Evolutionary conservation across 1,140 invertebrate genomes (phyloP), one percentile per base, ranked within the genome.

Genomic region (Nephila pilipes): DNA sequence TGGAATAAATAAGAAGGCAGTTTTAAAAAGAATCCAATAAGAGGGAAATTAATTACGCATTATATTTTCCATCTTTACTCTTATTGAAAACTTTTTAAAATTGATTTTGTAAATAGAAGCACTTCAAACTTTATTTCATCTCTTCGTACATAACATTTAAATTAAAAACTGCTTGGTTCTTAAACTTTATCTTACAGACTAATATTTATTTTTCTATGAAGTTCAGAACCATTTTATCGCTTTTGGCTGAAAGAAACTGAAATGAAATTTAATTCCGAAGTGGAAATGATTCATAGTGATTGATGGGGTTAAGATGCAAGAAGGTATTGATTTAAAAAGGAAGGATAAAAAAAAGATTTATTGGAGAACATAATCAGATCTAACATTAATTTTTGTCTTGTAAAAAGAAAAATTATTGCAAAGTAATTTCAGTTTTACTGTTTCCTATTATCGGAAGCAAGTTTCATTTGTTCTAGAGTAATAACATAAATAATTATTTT

Each of bases 331-430:
- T 65, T 65, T 46, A 10, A 10, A 10, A 46, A 46, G 12, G 46
- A 46, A 46, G n/a, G n/a, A n/a, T n/a, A 46, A 29, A n/a, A 65
- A 65, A 29, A 29, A 25, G 63, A 65, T 65, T 65, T 29, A n/a
- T 65, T 29, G 63, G 63, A 65, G 63, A 65, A 65, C 63, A 65
- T 65, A 65, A 65, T 65, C 63, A 65, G 63, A 65, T 65, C 25
- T n/a, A 25, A 29, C 25, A 65, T 65, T 12, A 25, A 65, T 65
- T 65, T 65, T 25, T 10, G 10, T 65, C 22, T 25, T 14, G 8
- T 14, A 65, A 65, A 65, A 65, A 65, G 63, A n/a, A 29, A 65
- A 65, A 12, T 65, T 14, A 65, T 25, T 25, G 6, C 8, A 25
- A 65, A 65, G 22, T 25, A 65, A 65, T 65, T 65, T 65, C 63